A percentile compares a stretch with the other conserved stretches of the same genome.
Evolutionary conservation across 2,797 vertebrate species (phyloP).

Genomic region (Acanthurus leucopareius): DNA sequence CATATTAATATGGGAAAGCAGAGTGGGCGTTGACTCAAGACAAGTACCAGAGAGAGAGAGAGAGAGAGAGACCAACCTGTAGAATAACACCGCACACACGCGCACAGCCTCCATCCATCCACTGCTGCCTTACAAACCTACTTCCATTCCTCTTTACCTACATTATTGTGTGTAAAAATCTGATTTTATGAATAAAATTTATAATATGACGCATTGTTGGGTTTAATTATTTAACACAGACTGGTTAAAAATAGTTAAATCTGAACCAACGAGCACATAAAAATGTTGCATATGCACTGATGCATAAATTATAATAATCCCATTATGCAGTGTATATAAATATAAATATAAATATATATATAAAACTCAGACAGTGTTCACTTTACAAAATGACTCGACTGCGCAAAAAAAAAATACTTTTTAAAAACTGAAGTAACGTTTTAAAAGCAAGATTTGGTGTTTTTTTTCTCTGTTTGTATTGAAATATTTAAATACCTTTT

Average conservation of each 20-base stretch:
- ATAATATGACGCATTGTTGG: too few species aligned
- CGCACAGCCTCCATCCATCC: neutral
- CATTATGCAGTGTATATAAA: neutral
- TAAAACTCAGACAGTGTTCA: neutral
- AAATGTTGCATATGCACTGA: neutral
- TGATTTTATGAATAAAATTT: too few species aligned
- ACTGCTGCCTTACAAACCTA: neutral
- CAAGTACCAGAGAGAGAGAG: slow-evolving; percentile 40
- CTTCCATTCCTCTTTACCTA: too few species aligned
- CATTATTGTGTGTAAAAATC: too few species aligned
- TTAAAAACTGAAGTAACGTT: too few species aligned
- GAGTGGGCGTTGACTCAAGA: neutral
- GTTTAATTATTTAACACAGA: too few species aligned
- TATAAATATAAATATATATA: neutral
- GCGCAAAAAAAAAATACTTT: too few species aligned
- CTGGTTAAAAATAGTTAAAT: too few species aligned
- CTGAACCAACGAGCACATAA: too few species aligned
- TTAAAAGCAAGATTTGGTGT: too few species aligned
- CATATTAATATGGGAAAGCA: slow-evolving; percentile 61
- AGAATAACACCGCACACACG: slow-evolving; percentile 4
- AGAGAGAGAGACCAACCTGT: slow-evolving; percentile 46
- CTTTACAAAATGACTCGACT: neutral
- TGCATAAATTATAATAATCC: neutral
- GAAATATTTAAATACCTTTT: neutral
- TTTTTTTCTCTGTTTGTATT: neutral